Evolutionary conservation across 1,140 invertebrate species (phyloP).

Genomic region (Panulirus ornatus): DNA sequence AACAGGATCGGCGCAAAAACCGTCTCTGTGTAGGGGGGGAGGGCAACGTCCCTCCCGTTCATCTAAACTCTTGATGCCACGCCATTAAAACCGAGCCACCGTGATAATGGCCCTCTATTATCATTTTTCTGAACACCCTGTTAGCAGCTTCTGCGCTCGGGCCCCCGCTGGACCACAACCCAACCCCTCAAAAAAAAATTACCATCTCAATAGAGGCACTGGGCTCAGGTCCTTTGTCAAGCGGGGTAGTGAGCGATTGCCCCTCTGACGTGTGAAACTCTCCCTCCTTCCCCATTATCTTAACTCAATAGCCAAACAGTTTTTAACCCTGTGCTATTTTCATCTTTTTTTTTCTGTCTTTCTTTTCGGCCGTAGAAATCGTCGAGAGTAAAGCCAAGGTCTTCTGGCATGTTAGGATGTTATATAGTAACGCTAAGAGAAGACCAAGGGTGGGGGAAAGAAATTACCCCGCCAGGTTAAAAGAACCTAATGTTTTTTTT

Average conservation of each 20-base stretch:
- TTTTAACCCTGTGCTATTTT: neutral
- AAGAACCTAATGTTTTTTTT: too few relatives aligned
- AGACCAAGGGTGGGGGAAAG: too few relatives aligned
- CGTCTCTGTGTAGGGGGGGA: neutral
- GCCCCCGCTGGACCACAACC: neutral
- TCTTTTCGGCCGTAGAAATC: neutral
- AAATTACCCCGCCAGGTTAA: too few relatives aligned
- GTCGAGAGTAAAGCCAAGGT: neutral
- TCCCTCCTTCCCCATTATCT: conserved; percentile 37
- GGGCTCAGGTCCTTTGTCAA: neutral
- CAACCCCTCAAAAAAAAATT: too few relatives aligned
- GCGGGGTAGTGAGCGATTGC: conserved; percentile 18
- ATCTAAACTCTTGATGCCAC: neutral
- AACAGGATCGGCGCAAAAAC: neutral
- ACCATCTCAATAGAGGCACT: conserved; percentile 12
- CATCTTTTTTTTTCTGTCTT: neutral
- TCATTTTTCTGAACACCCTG: conserved; percentile 17
- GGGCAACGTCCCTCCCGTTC: neutral
- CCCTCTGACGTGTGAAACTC: conserved; percentile 25
- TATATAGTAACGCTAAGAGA: neutral
- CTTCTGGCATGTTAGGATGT: neutral
- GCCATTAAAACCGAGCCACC: neutral
- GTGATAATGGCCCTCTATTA: conserved; percentile 31
- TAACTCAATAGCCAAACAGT: conserved; percentile 32
- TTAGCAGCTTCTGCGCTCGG: conserved; percentile 1